Evolutionary conservation across 2,797 vertebrate species (phyloP).

Genomic region (Helarctos malayanus): DNA sequence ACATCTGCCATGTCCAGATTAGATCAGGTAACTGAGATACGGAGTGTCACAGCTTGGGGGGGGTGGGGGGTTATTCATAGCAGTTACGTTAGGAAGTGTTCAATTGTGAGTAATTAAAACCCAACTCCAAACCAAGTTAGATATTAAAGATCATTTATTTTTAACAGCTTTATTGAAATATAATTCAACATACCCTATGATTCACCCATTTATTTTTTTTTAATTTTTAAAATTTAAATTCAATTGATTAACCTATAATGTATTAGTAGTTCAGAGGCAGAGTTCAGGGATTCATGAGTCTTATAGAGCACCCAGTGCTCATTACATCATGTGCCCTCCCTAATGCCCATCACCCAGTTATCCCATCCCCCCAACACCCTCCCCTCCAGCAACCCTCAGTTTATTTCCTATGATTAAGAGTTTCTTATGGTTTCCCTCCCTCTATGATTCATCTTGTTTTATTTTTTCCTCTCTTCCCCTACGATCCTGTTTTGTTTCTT

Average conservation of each 20-base stretch:
- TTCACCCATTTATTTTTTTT: background rate
- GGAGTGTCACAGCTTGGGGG: no score
- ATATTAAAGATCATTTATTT: background rate
- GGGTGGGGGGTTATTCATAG: background rate
- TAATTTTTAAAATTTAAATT: background rate
- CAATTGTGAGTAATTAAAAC: background rate
- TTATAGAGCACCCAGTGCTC: background rate
- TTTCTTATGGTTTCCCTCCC: no score
- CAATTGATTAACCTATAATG: background rate
- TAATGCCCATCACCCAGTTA: background rate
- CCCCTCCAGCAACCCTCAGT: background rate
- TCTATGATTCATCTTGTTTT: no score
- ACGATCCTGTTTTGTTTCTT: no score
- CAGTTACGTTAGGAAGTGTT: background rate
- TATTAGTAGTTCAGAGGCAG: background rate
- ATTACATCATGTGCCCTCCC: background rate
- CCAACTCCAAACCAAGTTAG: conserved; percentile 12
- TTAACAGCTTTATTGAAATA: background rate
- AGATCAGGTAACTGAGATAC: background rate
- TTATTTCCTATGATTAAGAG: background rate
- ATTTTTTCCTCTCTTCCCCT: no score
- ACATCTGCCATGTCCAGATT: background rate
- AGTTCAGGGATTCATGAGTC: background rate
- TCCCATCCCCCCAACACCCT: background rate
- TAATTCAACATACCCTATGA: background rate